phyloP scores from a whole-genome alignment of 2,113 vertebrate species.

The Trematocara stigmaticum region DNA sequence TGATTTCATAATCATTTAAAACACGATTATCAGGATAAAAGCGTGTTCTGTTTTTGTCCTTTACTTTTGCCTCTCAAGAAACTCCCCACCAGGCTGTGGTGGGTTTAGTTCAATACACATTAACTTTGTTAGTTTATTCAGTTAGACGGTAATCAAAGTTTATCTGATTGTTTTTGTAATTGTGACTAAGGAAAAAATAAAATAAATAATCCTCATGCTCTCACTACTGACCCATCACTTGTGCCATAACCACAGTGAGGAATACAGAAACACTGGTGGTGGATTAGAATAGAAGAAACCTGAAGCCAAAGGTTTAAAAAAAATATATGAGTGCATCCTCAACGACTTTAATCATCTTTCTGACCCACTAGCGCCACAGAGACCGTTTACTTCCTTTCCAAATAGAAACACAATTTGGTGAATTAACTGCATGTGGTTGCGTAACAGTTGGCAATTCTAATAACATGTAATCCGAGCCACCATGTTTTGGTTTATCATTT shows the following conservation, averaged over 20 bases:
- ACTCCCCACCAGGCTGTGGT: neutral
- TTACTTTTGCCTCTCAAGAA: neutral
- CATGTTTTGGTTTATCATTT: neutral
- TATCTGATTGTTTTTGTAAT: fast-evolving
- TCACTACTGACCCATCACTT: neutral
- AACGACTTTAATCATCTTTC: neutral
- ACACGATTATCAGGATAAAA: neutral
- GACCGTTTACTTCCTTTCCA: neutral
- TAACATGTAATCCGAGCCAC: neutral
- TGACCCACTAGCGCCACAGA: neutral
- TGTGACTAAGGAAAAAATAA: fast-evolving
- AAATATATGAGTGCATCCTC: neutral
- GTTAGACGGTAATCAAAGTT: neutral
- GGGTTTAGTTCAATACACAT: neutral
- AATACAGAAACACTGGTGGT: neutral
- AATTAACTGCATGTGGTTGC: neutral
- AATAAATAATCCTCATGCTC: neutral
- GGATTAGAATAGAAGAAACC: neutral
- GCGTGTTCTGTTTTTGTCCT: neutral
- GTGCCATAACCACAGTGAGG: neutral
- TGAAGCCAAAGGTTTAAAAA: neutral
- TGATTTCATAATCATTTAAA: neutral
- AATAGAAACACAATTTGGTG: neutral
- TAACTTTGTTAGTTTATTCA: neutral
- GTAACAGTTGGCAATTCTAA: neutral